These are phyloP conservation scores for Halcyon smyrnensis DNA, from an alignment of 2,797 vertebrate species.

Conservation along the genomic window DNA sequence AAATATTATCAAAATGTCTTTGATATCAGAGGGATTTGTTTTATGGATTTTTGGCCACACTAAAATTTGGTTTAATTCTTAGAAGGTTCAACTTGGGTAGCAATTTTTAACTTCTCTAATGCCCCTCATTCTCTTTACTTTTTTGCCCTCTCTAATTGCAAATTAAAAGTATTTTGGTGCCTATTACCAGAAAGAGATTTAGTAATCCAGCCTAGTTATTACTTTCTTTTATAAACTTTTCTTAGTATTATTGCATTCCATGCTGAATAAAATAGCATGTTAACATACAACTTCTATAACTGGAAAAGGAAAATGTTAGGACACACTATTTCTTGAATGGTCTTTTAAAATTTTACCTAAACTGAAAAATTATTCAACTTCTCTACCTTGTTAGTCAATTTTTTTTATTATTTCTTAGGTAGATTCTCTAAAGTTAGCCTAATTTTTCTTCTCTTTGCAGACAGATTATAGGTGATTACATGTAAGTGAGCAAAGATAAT, in stretches of 20 bases:
- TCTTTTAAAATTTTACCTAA: background rate
- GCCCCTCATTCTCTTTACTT: background rate
- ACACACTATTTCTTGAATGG: background rate
- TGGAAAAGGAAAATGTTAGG: background rate
- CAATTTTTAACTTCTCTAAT: background rate
- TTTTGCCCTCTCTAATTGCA: too few species aligned
- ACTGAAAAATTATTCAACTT: background rate
- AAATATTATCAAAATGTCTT: background rate
- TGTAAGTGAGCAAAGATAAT: background rate
- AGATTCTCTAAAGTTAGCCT: background rate
- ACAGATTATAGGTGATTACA: background rate
- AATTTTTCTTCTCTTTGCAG: background rate
- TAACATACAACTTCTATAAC: background rate
- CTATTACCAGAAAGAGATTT: background rate
- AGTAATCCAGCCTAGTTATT: background rate
- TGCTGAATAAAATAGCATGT: background rate
- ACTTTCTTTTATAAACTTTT: background rate
- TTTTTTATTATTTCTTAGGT: background rate
- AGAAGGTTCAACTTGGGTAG: background rate
- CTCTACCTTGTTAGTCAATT: background rate
- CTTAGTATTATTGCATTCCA: background rate
- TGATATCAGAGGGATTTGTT: background rate
- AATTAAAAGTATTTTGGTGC: background rate
- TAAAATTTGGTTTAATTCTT: background rate
- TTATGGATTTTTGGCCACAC: background rate